phyloP scores from a whole-genome alignment of 2,113 vertebrate genomes.

The Eptesicus fuscus region DNA sequence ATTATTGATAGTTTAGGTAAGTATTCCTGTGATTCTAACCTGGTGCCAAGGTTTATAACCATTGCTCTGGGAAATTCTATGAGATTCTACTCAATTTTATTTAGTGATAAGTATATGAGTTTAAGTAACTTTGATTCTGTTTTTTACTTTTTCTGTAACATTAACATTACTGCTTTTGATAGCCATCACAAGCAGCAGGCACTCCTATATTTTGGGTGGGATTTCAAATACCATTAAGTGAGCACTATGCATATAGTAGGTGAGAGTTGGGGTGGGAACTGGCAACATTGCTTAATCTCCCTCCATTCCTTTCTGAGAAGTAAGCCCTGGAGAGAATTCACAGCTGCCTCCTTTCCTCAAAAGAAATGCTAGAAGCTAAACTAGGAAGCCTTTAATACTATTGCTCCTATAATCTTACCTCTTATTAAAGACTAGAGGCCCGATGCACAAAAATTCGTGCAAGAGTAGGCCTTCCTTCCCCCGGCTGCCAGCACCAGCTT shows the following conservation, averaged over 20 bases:
- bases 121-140: neutral
- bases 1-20: neutral
- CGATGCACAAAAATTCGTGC: too few relatives aligned
- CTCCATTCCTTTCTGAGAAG: neutral
- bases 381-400: neutral
- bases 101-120: neutral
- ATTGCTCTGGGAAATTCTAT: neutral
- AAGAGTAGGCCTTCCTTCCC: too few relatives aligned
- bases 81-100: neutral
- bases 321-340: neutral
- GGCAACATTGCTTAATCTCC: neutral
- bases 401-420: neutral
- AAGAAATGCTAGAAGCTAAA: neutral
- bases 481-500: too few relatives aligned
- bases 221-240: neutral
- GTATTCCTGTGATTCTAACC: neutral
- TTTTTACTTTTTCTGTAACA: neutral
- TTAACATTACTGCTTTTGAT: neutral
- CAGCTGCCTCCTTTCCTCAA: neutral
- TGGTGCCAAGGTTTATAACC: neutral
- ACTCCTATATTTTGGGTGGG: neutral
- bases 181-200: neutral
- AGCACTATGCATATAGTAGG: neutral
- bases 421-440: neutral
- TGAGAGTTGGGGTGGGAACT: neutral